A percentile compares a stretch with the other conserved stretches of the same genome.
Evolutionary conservation across 2,888 invertebrate species (phyloP).

Genomic region (Spatulosminthurus flaviceps): DNA sequence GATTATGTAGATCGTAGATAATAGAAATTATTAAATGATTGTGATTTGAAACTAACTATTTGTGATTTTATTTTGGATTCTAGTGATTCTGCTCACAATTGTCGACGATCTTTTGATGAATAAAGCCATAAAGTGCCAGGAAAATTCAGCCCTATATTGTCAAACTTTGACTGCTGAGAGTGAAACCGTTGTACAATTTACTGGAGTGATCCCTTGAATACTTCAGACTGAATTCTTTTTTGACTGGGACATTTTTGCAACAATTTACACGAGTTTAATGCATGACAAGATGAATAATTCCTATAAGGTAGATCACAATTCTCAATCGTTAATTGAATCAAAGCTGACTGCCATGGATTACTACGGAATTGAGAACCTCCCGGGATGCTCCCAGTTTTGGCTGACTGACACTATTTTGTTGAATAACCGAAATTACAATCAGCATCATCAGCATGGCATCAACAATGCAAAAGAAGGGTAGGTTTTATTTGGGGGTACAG

Average conservation of each 20-base stretch:
- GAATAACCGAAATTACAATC: slow-evolving; percentile 39
- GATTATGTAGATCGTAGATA: no score
- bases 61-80: no score
- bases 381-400: slow-evolving; percentile 49
- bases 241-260: not conserved
- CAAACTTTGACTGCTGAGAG: no score
- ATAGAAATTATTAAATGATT: no score
- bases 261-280: not conserved
- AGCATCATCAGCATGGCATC: slow-evolving; percentile 25
- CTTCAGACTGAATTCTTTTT: not conserved
- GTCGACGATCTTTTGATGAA: no score
- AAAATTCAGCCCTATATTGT: no score
- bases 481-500: slow-evolving; percentile 20
- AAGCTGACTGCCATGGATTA: slow-evolving; percentile 43
- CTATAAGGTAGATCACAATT: slow-evolving; percentile 34
- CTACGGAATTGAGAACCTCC: slow-evolving; percentile 46
- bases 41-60: no score
- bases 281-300: slow-evolving; percentile 28
- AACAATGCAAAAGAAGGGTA: slow-evolving; percentile 40
- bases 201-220: not conserved
- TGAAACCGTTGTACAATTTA: no score
- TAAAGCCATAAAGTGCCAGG: no score
- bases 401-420: slow-evolving; percentile 44
- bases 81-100: no score
- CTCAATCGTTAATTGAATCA: slow-evolving; percentile 37